Percentiles rank a stretch among this genome's conserved stretches.
These are phyloP conservation scores for Natator depressus DNA, from an alignment of 2,113 vertebrate genomes.

Conservation along the genomic window DNA sequence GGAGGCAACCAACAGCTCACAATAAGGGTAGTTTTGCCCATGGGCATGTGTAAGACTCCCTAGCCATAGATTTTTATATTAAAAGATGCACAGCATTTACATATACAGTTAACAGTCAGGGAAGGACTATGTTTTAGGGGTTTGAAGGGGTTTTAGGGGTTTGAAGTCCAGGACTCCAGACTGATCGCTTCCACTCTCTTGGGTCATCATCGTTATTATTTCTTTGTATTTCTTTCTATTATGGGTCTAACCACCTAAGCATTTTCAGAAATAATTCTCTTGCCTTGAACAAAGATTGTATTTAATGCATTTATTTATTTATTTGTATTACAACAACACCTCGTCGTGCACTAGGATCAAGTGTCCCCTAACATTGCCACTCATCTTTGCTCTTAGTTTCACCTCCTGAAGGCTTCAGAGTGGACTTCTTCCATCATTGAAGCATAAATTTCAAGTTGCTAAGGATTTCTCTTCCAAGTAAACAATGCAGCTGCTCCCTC, in stretches of 20 bases:
- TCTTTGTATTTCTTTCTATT: neutral
- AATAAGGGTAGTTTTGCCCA: neutral
- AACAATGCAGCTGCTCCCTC: neutral
- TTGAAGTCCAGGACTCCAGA: neutral
- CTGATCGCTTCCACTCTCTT: neutral
- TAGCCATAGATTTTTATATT: neutral
- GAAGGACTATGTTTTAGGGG: neutral
- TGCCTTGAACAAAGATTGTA: neutral
- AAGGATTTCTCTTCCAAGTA: neutral
- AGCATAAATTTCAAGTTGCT: neutral
- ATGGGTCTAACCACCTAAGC: neutral
- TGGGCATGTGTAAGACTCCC: neutral
- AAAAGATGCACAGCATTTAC: neutral
- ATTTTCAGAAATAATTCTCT: rapidly evolving
- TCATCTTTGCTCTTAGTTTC: neutral
- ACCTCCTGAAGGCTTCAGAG: neutral
- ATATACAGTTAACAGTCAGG: neutral
- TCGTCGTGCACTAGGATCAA: neutral
- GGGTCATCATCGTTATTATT: neutral
- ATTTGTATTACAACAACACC: neutral
- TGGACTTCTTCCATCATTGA: neutral
- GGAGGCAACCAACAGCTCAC: neutral
- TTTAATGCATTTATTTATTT: neutral
- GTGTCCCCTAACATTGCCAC: neutral
- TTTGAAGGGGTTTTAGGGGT: neutral